A percentile compares a stretch with the other conserved stretches of the same genome.
These are phyloP conservation scores for Alouatta caraya DNA, from an alignment of 2,797 vertebrate species.

Conservation along the genomic window DNA sequence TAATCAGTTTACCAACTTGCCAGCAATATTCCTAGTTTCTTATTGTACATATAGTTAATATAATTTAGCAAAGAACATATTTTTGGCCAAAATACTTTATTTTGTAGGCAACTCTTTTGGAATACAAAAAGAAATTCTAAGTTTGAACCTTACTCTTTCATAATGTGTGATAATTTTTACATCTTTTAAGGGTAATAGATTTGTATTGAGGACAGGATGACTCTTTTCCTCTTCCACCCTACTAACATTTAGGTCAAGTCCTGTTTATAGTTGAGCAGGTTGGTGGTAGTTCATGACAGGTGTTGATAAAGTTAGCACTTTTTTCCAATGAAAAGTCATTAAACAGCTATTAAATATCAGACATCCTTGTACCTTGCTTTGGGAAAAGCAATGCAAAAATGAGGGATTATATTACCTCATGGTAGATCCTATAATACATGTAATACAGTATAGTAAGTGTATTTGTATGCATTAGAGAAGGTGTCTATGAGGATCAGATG, in stretches of 20 bases:
- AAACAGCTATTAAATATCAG: background rate
- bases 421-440: background rate
- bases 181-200: background rate
- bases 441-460: rapidly evolving
- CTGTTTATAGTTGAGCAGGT: background rate
- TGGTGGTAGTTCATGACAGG: background rate
- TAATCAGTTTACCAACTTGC: background rate
- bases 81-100: background rate
- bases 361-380: background rate
- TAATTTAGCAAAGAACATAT: background rate
- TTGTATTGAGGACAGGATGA: background rate
- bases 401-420: background rate
- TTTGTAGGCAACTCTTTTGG: background rate
- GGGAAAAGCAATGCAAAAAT: background rate
- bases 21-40: background rate
- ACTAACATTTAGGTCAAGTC: background rate
- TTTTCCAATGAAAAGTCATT: background rate
- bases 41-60: background rate
- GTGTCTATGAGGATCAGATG: too few species aligned
- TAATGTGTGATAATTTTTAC: background rate
- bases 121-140: background rate
- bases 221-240: background rate
- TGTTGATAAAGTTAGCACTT: background rate
- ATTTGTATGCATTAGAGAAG: background rate
- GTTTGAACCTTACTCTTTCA: background rate